Base-by-base conservation (phyloP, 1,140 invertebrate genomes). In the Leptinotarsa lineolata region DNA sequence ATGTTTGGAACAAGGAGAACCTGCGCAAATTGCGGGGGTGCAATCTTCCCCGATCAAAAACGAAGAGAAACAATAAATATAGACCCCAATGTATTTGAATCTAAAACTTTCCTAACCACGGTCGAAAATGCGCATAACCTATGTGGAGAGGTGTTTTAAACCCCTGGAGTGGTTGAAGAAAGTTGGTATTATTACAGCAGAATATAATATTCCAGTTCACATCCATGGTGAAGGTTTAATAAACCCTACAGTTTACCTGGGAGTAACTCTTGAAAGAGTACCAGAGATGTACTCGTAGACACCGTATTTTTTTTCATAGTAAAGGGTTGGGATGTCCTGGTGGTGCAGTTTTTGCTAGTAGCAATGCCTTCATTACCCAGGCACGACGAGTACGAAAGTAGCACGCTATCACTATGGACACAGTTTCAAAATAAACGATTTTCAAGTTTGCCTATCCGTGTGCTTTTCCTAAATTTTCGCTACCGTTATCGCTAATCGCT, bases 151-250 rank as follows among this genome's bases (percentile, higher is more conserved):
- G 93, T 90, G 83, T 87, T 87, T 82, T 93, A 1, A 98, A 13
- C 93, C 95, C 0, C 78, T 94, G 22, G 83, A 89, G 3, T 98
- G 93, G 91, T 81, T 98, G 15, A 88, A 94, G 72, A 85, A 95
- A 82, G 83, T 97, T 1, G 85, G 88, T 11, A 81, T 82, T 12
- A 74, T 95, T 16, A 91, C 93, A 5, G 89, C 90, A 73, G 84
- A 89, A 39, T 79, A 90, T 80, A 86, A 88, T 16, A 82, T 97
- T 4, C 87, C 89, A 0, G 81, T 97, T 4, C 97, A 99, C 83
- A 90, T 98, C 90, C 97, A 99, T 83, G 97, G 97, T 8, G 96
- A 97, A 0, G 85, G 97, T 64, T 79, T 99, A n/a, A 92, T 97
- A 86, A 98, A 98, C 84, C 96, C 96, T 2, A 89, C 91, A 1